phyloP scores from a whole-genome alignment of 2,113 vertebrate genomes.

The Lasiurus borealis region DNA sequence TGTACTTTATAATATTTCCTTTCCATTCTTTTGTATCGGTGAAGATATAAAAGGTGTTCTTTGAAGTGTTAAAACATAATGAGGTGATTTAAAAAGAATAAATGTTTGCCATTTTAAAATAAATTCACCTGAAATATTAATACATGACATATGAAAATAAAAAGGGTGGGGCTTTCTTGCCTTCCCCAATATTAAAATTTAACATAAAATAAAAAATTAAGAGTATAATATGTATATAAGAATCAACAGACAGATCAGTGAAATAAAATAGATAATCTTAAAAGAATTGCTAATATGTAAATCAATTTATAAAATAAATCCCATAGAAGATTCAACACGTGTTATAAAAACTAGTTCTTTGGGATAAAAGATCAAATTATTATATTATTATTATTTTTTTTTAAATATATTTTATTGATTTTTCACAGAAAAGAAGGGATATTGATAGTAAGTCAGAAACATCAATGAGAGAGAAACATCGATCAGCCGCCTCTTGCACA shows the following conservation, averaged over 20 bases:
- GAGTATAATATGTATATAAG: background rate
- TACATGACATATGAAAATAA: background rate
- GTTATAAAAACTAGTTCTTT: slow-evolving; percentile 44
- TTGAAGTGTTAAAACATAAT: background rate
- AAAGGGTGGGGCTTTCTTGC: background rate
- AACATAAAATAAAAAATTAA: background rate
- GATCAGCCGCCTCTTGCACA: too few relatives aligned
- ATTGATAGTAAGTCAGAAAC: too few relatives aligned
- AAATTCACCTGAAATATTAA: slow-evolving; percentile 42
- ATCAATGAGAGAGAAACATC: too few relatives aligned
- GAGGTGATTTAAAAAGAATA: background rate
- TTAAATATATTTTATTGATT: too few relatives aligned
- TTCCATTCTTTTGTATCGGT: background rate
- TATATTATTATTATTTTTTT: background rate
- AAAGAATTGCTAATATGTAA: slow-evolving; percentile 28
- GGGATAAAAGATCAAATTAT: background rate
- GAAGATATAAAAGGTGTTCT: background rate
- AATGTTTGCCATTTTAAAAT: background rate
- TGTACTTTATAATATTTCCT: background rate
- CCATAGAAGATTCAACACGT: background rate
- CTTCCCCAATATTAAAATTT: slow-evolving; percentile 6
- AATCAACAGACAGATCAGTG: background rate
- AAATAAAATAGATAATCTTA: background rate
- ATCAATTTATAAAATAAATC: slow-evolving; percentile 32
- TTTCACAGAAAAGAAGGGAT: too few relatives aligned